These are phyloP conservation scores for Jordanella pulchra DNA, from an alignment of 2,797 vertebrate species.

Conservation along the genomic window DNA sequence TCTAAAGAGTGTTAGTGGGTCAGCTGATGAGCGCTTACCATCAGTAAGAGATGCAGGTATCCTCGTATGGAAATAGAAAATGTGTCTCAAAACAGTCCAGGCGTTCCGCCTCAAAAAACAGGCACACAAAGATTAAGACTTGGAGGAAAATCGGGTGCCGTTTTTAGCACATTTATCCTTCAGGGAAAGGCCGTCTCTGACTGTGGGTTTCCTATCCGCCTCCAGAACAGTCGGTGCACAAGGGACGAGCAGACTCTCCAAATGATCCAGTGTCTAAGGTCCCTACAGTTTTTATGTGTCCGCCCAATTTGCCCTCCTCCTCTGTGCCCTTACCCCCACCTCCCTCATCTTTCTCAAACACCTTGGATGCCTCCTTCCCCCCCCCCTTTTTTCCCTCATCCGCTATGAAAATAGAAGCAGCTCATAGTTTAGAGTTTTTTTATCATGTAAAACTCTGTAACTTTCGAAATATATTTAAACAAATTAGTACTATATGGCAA, in stretches of 20 bases:
- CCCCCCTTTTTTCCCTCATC: slow-evolving; percentile 48
- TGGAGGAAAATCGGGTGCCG: slow-evolving; percentile 45
- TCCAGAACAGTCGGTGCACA: slow-evolving; percentile 53
- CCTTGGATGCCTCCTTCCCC: slow-evolving; percentile 79
- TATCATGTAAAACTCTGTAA: not conserved
- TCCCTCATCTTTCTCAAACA: slow-evolving; percentile 74
- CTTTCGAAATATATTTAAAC: not conserved
- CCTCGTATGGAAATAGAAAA: slow-evolving; percentile 68
- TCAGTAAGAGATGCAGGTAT: slow-evolving; percentile 80
- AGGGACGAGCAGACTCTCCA: slow-evolving; percentile 61
- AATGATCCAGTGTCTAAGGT: slow-evolving; percentile 80
- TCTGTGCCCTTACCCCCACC: slow-evolving; percentile 56
- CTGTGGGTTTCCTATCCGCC: slow-evolving; percentile 59
- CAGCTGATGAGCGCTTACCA: slow-evolving; percentile 73
- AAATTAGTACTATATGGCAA: not conserved
- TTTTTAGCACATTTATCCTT: slow-evolving; percentile 73
- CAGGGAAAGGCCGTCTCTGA: slow-evolving; percentile 45
- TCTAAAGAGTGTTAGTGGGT: slow-evolving; percentile 6
- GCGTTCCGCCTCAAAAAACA: slow-evolving; percentile 55
- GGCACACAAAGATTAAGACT: slow-evolving; percentile 52
- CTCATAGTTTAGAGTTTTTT: slow-evolving; percentile 9
- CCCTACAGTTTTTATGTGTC: slow-evolving; percentile 82
- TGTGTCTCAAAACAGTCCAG: slow-evolving; percentile 67
- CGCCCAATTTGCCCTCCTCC: slow-evolving; percentile 77
- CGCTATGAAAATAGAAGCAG: slow-evolving; percentile 46